Conservation (phyloP, 1,140 invertebrate species). For the Amyelois transitella region DNA sequence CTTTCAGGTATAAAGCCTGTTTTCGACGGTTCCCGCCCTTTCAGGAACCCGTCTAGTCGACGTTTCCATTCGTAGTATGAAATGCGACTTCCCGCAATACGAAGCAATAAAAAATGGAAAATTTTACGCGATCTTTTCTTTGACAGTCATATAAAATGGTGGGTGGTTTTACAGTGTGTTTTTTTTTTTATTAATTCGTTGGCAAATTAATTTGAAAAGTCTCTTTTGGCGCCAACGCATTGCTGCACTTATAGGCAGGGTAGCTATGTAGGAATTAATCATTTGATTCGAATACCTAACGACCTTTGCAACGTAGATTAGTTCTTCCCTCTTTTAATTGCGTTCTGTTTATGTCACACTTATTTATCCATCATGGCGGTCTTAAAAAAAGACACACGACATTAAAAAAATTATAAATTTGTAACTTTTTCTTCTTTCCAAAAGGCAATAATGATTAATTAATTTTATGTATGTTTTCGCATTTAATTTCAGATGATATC, state of each 20-base stretch:
- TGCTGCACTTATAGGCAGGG: too few relatives aligned
- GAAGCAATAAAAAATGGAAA: conserved; percentile 67
- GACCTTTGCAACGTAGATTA: too few relatives aligned
- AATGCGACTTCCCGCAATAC: conserved; percentile 79
- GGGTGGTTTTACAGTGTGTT: conserved; percentile 77
- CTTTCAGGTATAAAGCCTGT: conserved; percentile 58
- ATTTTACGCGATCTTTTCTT: conserved; percentile 77
- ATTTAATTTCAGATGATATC: conserved; percentile 54
- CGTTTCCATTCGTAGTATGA: conserved; percentile 76
- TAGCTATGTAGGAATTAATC: too few relatives aligned
- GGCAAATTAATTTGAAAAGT: too few relatives aligned
- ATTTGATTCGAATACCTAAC: too few relatives aligned
- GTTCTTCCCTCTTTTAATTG: too few relatives aligned
- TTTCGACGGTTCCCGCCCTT: conserved; percentile 71
- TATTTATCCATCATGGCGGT: too few relatives aligned
- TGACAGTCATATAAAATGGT: conserved; percentile 77
- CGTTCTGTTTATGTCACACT: too few relatives aligned
- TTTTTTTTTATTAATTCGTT: not conserved
- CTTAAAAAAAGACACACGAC: too few relatives aligned
- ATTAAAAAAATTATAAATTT: not conserved
- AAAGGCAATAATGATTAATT: not conserved
- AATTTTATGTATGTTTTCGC: not conserved
- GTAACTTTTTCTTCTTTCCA: not conserved
- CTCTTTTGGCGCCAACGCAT: too few relatives aligned
- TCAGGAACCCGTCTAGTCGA: conserved; percentile 75